phyloP scores from a whole-genome alignment of 2,888 invertebrate genomes.

The Cyrtodaria siliqua region DNA sequence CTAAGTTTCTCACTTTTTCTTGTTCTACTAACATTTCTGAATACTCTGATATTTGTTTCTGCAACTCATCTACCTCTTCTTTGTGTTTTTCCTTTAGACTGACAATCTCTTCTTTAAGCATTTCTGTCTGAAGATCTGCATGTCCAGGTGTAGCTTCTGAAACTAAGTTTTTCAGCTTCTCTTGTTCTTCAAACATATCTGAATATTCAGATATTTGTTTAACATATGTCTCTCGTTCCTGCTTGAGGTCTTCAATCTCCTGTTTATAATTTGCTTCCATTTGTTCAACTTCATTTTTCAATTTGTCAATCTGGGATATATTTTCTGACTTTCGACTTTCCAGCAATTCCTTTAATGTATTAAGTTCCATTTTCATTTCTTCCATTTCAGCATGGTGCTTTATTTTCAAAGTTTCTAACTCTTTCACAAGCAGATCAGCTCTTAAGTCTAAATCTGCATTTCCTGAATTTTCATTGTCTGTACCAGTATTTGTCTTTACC shows the following conservation, averaged over 20 bases:
- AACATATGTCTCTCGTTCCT: neutral
- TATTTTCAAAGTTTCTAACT: conserved; percentile 6
- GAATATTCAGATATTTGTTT: conserved; percentile 9
- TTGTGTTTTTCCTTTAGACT: neutral
- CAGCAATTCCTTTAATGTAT: conserved; percentile 3
- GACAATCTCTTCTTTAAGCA: neutral
- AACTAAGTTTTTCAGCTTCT: conserved; percentile 9
- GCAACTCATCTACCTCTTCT: neutral
- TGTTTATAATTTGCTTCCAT: conserved; percentile 1
- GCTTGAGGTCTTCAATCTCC: conserved; percentile 2
- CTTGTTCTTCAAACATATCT: neutral
- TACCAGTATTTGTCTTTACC: too few relatives aligned
- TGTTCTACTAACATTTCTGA: neutral
- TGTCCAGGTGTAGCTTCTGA: too few relatives aligned
- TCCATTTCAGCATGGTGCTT: conserved; percentile 16
- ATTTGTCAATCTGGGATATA: too few relatives aligned
- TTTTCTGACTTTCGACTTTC: neutral
- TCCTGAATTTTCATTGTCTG: neutral
- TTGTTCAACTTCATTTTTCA: neutral
- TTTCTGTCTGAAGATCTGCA: neutral
- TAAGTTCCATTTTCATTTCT: conserved; percentile 5
- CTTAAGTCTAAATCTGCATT: neutral
- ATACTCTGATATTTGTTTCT: neutral
- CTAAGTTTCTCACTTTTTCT: neutral
- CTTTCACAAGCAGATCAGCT: too few relatives aligned